Base-by-base conservation (phyloP, 1,140 invertebrate genomes). In the Maconellicoccus hirsutus region DNA sequence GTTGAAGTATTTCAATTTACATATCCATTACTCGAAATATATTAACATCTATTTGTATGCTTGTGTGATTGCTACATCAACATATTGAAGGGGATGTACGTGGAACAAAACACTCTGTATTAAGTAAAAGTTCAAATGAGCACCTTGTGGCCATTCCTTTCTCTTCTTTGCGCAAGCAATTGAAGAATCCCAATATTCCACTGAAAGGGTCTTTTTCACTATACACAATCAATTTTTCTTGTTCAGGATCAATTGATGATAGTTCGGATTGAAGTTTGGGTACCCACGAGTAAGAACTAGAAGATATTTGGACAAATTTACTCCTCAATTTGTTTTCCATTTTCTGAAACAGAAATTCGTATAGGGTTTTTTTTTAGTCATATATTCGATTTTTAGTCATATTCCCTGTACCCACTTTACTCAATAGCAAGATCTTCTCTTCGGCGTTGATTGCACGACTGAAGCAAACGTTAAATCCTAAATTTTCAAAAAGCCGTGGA, bases 171-270 rank as follows among this genome's bases (percentile, higher is more conserved):
- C 85, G 80, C 0, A 91, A 73, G 76, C 89, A 91, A 69, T 90
- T 91, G 0, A 87, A 82, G n/a, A 98, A 79, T 14, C 95, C 95
- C 21, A 96, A 75, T 21, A 95, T 80, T 25, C 95, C 95, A 80
- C 84, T 90, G 0, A 84, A 78, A n/a, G 78, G 78, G 72, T 87
- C 85, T 73, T 84, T 82, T 78, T 86, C 83, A 8, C 82, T 79
- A 59, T 86, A 84, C 0, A 89, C 74, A 75, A 8, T 89, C 76
- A 22, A 87, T 75, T 74, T 77, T 77, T 14, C 74, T 26, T 2
- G 71, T 71, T 61, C 75, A 74, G 33, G 77, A 59, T 83, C 80
- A 2, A 80, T 79, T 74, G 82, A 81, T 73, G 85, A 82, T 1
- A 86, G 75, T 14, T 81, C 79, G 61, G 81, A 80, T 76, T 87